phyloP scores from a whole-genome alignment of 2,113 vertebrate genomes.

The Phainopepla nitens region DNA sequence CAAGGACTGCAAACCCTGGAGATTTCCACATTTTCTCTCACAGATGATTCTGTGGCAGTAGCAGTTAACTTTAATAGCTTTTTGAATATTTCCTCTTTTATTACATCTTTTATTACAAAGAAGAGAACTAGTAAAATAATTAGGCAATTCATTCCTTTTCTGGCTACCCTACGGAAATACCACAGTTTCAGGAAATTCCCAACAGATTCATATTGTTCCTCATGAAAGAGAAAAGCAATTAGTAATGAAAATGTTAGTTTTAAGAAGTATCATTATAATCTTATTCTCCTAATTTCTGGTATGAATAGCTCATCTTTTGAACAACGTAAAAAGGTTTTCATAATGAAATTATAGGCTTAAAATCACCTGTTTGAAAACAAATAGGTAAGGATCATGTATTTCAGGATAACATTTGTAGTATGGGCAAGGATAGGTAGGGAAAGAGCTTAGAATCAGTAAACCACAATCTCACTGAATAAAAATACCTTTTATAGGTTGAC shows the following conservation, averaged over 20 bases:
- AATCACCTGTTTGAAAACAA: conserved; percentile 26
- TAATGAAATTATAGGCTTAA: conserved; percentile 17
- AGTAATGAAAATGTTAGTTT: conserved; percentile 48
- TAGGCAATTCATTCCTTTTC: conserved; percentile 11
- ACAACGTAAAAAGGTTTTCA: not conserved
- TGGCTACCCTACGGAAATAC: conserved; percentile 7
- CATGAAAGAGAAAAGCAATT: conserved; percentile 17
- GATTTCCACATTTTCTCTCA: not conserved
- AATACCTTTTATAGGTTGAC: not conserved
- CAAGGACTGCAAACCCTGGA: not conserved
- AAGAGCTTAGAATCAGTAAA: not conserved
- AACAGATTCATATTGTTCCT: conserved; percentile 11
- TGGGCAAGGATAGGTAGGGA: not conserved
- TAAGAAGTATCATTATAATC: conserved; percentile 13
- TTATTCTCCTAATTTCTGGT: not conserved
- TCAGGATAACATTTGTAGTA: not conserved
- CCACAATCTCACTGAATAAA: not conserved
- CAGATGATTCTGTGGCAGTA: not conserved
- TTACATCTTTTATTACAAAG: conserved; percentile 13
- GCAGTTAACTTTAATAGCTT: conserved; percentile 30
- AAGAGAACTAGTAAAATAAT: conserved; percentile 36
- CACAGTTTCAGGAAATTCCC: conserved; percentile 22
- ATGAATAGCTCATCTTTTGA: conserved; percentile 18
- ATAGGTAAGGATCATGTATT: not conserved
- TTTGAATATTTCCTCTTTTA: conserved; percentile 3